Evolutionary conservation across 2,113 vertebrate species (phyloP), one percentile per base, ranked within the genome.

Genomic region (Eonycteris spelaea): DNA sequence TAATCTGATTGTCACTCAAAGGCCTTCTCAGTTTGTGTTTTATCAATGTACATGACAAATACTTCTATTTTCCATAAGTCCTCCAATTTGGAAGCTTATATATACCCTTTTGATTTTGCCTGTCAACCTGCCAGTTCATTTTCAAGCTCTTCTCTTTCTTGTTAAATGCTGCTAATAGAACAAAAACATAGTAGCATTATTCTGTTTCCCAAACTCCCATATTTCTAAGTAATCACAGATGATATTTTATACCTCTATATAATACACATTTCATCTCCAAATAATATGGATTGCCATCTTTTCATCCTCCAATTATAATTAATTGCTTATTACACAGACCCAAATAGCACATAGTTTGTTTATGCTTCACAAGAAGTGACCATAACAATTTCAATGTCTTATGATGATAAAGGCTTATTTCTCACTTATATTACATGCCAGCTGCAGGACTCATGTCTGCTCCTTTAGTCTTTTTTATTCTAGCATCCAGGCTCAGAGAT

Each of bases 381-480:
- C 55, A 43, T 79, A 71, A 83, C 55, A 86, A 70, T 51, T 30
- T 70, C 63, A 85, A 33, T 70, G 38, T 19, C 65, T 84, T 78
- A 53, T 71, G 43, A 85, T 24, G 30, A 95, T 73, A 90, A 90
- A 85, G 30, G 45, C 38, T 90, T 90, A 63, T 90, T 90, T 95
- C 71, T 77, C 30, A 63, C 4, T 87, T 83, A 38, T 68, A 43
- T 59, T 57, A 33, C 7, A 15, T 19, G 43, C 55, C 79, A 55
- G 12, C 40, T 63, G 21, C 18, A 77, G 59, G 59, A 59, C 15
- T 77, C 74, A 77, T 24, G 19, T 35, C 74, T 71, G 10, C 14
- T 78, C 22, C 35, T 8, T 26, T 38, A 35, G 18, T 85, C 43
- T 78, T 78, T 33, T 79, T 71, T 77, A 53, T 26, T 63, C 35